These are phyloP conservation scores for Thymelicus lineola DNA, from an alignment of 2,888 invertebrate species.

Conservation along the genomic window DNA sequence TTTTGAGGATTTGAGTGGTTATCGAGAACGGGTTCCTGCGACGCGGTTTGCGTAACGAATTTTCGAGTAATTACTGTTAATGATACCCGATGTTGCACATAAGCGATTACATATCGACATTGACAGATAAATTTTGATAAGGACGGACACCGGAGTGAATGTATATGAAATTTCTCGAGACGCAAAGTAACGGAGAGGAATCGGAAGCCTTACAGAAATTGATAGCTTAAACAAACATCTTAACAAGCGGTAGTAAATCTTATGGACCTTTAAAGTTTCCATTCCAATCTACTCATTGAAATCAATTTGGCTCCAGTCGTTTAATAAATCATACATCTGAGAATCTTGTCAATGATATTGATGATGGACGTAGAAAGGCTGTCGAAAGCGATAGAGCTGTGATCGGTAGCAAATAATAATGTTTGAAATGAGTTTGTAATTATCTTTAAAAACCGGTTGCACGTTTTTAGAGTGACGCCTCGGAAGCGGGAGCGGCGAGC, in stretches of 20 bases:
- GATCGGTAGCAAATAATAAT: slow-evolving; percentile 78
- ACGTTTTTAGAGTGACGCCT: slow-evolving; percentile 62
- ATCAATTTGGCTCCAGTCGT: slow-evolving; percentile 59
- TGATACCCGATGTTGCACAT: slow-evolving; percentile 47
- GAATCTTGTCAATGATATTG: slow-evolving; percentile 72
- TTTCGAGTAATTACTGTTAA: slow-evolving; percentile 47
- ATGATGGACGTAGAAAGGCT: slow-evolving; percentile 63
- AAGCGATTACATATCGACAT: slow-evolving; percentile 61
- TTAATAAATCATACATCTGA: slow-evolving; percentile 69
- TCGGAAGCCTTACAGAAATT: slow-evolving; percentile 4
- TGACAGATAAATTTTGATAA: slow-evolving; percentile 63
- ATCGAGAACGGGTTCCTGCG: slow-evolving; percentile 50
- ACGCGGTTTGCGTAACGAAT: slow-evolving; percentile 55
- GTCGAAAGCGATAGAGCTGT: slow-evolving; percentile 67
- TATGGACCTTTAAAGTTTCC: slow-evolving; percentile 41
- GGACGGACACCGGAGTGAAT: slow-evolving; percentile 18
- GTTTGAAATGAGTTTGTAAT: slow-evolving; percentile 78
- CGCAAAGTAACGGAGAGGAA: slow-evolving; percentile 12
- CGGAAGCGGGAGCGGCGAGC: slow-evolving; percentile 67
- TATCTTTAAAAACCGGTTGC: slow-evolving; percentile 75
- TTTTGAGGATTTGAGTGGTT: slow-evolving; percentile 62
- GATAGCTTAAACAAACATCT: slow-evolving; percentile 11
- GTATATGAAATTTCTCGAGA: neutral
- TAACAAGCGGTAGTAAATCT: slow-evolving; percentile 24
- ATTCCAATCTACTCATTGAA: slow-evolving; percentile 50